Evolutionary conservation across 2,113 vertebrate species (phyloP), one percentile per base, ranked within the genome.

Genomic region (Myxocyprinus asiaticus): DNA sequence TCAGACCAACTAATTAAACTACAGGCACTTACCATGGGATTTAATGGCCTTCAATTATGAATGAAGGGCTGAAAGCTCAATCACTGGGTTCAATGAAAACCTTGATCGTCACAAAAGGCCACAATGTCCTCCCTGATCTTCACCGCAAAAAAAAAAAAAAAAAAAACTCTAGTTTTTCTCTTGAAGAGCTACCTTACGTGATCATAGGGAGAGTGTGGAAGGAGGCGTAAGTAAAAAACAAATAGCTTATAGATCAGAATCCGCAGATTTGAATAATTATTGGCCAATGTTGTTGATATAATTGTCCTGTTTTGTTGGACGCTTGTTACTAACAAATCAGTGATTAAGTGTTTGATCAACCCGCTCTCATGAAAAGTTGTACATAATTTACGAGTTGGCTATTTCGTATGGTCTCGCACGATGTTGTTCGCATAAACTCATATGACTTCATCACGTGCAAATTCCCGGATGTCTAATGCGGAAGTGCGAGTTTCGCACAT

Each of bases 1-100:
- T 84, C 79, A 58, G 80, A 79, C 68, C 67, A 62, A 78, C 80
- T 85, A 86, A 86, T 86, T 86, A 83, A 85, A 82, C 82, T 70
- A 62, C 70, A 77, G 61, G 65, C 83, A 79, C 80, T 84, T 85
- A 82, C 78, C 43, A 55, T 79, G 51, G 47, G 68, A 86, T 78
- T 84, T 86, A 88, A 86, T 86, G 83, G 82, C 81, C 82, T 88
- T 86, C 83, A 88, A 88, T 88, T 88, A 86, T 86, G 74, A 83
- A 88, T 85, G 85, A 88, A 79, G 78, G 77, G 64, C 76, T 64
- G 61, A 80, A 65, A 80, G 77, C 72, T 79, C 63, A 43, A 84
- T 86, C 82, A 81, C 79, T 85, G 14, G 76, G n/a, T 69, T 78
- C 56, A 79, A 81, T 84, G 33, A 68, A 81, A 83, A 78, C 78